A percentile compares a stretch with the other conserved stretches of the same genome.
Evolutionary conservation across 1,140 invertebrate genomes (phyloP).

Genomic region (Diorhabda carinulata): DNA sequence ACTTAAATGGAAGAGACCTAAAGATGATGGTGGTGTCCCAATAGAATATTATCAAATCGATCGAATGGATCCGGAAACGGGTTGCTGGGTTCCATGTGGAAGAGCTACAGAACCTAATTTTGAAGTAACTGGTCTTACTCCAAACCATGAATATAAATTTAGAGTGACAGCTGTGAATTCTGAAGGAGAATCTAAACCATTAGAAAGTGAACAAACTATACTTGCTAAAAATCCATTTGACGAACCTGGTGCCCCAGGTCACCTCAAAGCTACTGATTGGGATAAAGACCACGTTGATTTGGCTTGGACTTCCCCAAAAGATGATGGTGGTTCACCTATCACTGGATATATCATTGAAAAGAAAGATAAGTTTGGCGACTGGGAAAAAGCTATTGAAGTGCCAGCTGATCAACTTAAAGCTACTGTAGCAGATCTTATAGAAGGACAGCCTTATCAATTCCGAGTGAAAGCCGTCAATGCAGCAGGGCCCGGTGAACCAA

Average conservation of each 20-base stretch:
- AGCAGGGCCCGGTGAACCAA: constrained; percentile 89
- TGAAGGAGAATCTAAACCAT: constrained; percentile 92
- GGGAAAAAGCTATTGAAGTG: constrained; percentile 85
- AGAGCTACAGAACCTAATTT: constrained; percentile 71
- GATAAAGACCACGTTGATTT: constrained; percentile 92
- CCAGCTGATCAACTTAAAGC: constrained; percentile 77
- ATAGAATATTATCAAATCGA: constrained; percentile 94
- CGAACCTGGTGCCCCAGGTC: constrained; percentile 88
- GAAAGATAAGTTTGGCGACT: constrained; percentile 90
- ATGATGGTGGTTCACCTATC: constrained; percentile 83
- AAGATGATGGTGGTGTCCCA: constrained; percentile 81
- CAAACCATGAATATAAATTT: constrained; percentile 92
- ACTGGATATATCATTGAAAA: constrained; percentile 86
- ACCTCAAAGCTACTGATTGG: constrained; percentile 91
- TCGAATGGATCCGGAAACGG: constrained; percentile 88
- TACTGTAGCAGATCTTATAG: constrained; percentile 82
- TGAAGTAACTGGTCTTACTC: constrained; percentile 81
- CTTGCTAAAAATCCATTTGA: constrained; percentile 96
- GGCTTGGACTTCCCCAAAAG: constrained; percentile 75
- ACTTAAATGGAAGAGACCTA: constrained; percentile 87
- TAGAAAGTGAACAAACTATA: constrained; percentile 82
- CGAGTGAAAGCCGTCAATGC: constrained; percentile 88
- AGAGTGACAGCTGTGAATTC: constrained; percentile 93
- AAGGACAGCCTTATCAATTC: constrained; percentile 89
- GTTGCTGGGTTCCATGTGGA: constrained; percentile 90